Base-by-base conservation (phyloP, 2,888 invertebrate genomes). In the Lingula anatina region DNA sequence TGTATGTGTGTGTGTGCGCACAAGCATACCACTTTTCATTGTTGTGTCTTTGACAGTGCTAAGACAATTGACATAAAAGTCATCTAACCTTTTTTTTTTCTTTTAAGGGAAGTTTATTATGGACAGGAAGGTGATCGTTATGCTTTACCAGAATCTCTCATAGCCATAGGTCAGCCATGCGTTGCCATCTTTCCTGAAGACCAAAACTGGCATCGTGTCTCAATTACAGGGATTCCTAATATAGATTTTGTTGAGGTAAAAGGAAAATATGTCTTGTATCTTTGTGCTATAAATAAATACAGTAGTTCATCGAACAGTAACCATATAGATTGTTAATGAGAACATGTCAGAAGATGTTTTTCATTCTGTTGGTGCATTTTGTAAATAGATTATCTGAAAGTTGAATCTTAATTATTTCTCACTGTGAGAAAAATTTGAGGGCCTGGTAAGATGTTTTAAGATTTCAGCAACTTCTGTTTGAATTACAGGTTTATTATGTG, bases 101-200 rank as follows among this genome's bases (percentile, higher is more conserved):
- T 18, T 46, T 44, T 9, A 50, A 65, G 63, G 37, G 44, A 41
- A 1, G 46, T 49, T 21, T 64, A 66, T 44, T 41, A 41, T 21
- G 41, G 46, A 20, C 35, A 47, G 2, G 44, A 45, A 5, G 50
- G 58, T 18, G 49, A 56, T 2, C 26, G 40, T 7, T 71, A 69
- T 47, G 40, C 38, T 5, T 57, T 70, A 51, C 68, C 69, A 0
- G 60, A 63, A 27, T 50, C 46, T 4, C 31, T 68, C 41, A 51
- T 68, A n/a, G 47, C 47, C 5, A 56, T 57, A 2, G 70, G 70
- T 7, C 61, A 63, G 47, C 56, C 63, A 3, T 69, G 68, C 51
- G 70, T 62, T 2, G 64, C 61, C 18, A 37, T 71, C n/a, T 72
- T 63, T 49, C 68, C 68, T 0, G 68, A 69, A 47, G 70, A 71